Conservation (phyloP, 2,888 invertebrate species). For the Magallana nippona region DNA sequence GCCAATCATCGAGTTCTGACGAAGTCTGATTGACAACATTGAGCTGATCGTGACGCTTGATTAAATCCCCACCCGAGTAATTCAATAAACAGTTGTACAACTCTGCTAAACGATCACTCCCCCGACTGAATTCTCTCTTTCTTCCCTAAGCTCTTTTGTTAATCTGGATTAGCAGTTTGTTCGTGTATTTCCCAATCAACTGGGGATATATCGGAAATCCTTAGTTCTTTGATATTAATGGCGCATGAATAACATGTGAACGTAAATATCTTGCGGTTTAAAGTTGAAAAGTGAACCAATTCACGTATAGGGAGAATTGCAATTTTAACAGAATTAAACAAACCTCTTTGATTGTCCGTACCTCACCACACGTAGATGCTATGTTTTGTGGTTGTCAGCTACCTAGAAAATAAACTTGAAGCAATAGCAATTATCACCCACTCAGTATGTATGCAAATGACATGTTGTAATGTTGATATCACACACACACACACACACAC, state of each 20-base stretch:
- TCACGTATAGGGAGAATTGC: too few species aligned
- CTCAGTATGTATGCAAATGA: too few species aligned
- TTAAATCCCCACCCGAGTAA: slow-evolving; percentile 1
- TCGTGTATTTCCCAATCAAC: background rate
- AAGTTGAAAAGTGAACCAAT: too few species aligned
- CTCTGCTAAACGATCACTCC: background rate
- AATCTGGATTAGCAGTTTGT: background rate
- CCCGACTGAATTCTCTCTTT: background rate
- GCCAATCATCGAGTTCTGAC: background rate
- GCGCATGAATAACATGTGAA: background rate
- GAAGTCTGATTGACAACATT: background rate
- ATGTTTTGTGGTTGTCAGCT: too few species aligned
- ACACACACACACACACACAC: too few species aligned
- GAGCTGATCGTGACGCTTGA: background rate
- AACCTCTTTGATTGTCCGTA: too few species aligned
- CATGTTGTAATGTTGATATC: too few species aligned
- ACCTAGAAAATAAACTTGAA: too few species aligned
- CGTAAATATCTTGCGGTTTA: too few species aligned
- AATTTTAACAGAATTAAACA: too few species aligned
- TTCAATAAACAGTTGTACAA: slow-evolving; percentile 9
- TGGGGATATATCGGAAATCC: background rate
- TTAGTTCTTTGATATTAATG: background rate
- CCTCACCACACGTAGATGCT: too few species aligned
- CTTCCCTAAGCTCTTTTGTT: background rate
- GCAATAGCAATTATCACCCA: too few species aligned